These are phyloP conservation scores for sheep (Ovis aries) DNA, from an alignment of 2,113 vertebrate genomes.

Conservation along the genomic window DNA sequence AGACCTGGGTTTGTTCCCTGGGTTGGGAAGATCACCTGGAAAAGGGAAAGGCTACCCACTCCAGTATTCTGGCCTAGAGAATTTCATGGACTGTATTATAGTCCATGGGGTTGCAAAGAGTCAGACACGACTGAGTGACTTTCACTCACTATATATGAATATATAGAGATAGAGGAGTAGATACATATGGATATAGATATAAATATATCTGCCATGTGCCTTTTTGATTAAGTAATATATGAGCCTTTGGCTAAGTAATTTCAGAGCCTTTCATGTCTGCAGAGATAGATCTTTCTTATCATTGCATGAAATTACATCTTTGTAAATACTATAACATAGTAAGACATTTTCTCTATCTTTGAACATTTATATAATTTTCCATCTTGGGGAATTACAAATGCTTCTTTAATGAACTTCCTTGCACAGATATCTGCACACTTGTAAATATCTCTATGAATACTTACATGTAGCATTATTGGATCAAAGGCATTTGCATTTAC, in stretches of 20 bases:
- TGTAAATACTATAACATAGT: not conserved
- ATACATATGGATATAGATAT: not conserved
- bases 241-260: not conserved
- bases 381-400: not conserved
- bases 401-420: not conserved
- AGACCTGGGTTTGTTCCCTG: not conserved
- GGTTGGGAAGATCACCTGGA: not conserved
- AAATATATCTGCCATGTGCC: not conserved
- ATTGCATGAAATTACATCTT: not conserved
- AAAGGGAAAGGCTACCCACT: not conserved
- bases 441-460: not conserved
- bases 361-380: not conserved
- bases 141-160: not conserved
- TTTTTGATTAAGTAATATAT: not conserved
- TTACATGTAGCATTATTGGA: not conserved
- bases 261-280: not conserved
- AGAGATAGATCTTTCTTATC: not conserved
- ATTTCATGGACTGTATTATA: not conserved
- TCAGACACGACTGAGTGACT: not conserved
- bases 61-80: not conserved
- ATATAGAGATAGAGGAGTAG: not conserved
- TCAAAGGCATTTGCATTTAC: not conserved
- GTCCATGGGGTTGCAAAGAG: not conserved
- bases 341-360: not conserved
- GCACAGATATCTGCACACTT: not conserved